Conservation (phyloP, 2,797 vertebrate genomes). For the Leptatherina wallacei region DNA sequence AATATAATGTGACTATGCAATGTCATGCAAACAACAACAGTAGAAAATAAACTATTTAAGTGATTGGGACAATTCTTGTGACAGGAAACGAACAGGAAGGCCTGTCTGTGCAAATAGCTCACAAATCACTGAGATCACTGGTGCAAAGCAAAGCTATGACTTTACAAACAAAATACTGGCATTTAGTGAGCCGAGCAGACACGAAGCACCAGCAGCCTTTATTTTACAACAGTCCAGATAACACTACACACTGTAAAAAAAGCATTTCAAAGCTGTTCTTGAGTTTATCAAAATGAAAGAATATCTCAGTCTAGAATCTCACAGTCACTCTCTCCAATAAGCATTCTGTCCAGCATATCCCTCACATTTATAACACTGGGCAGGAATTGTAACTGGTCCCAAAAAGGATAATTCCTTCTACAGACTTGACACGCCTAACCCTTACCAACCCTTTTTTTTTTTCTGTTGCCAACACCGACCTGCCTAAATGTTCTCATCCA, state of each 20-base stretch:
- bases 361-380: conserved; percentile 13
- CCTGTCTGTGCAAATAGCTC: conserved; percentile 49
- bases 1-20: conserved; percentile 7
- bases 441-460: conserved; percentile 8
- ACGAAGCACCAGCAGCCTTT: conserved; percentile 36
- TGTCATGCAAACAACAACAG: conserved; percentile 37
- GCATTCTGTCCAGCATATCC: background rate
- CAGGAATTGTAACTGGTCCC: conserved; percentile 16
- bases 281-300: conserved; percentile 11
- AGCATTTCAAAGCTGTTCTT: conserved; percentile 16
- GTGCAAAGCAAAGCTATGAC: conserved; percentile 28
- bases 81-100: conserved; percentile 70
- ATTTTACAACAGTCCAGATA: conserved; percentile 27
- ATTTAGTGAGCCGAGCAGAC: conserved; percentile 44
- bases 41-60: conserved; percentile 24
- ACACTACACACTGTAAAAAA: conserved; percentile 11
- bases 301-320: conserved; percentile 10
- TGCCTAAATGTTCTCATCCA: conserved; percentile 27
- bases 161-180: conserved; percentile 35
- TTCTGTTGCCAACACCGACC: conserved; percentile 2
- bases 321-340: background rate
- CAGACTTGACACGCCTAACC: conserved; percentile 8
- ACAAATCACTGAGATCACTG: conserved; percentile 53
- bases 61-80: conserved; percentile 56
- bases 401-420: conserved; percentile 14